A percentile compares a stretch with the other conserved stretches of the same genome.
phyloP scores from a whole-genome alignment of 2,797 vertebrate genomes.

The Acrossocheilus fasciatus region DNA sequence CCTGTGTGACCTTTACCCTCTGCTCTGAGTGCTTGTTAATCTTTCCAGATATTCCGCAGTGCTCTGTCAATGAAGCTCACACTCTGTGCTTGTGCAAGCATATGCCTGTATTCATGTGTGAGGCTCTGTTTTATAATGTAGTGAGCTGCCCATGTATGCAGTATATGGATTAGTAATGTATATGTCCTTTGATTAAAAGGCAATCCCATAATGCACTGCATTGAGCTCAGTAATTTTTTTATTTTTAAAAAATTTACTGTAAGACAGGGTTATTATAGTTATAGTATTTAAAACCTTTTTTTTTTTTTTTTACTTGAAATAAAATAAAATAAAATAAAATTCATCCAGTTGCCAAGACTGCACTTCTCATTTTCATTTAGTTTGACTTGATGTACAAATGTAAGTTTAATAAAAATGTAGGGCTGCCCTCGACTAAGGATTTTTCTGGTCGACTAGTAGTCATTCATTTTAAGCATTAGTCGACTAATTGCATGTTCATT shows the following conservation, averaged over 20 bases:
- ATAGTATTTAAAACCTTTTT: too few species aligned
- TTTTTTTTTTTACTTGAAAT: neutral
- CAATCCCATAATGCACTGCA: neutral
- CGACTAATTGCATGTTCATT: too few species aligned
- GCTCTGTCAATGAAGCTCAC: neutral
- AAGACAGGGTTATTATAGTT: neutral
- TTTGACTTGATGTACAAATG: too few species aligned
- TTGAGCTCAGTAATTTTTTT: neutral
- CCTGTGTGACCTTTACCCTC: constrained; percentile 1
- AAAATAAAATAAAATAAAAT: neutral
- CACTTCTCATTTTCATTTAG: too few species aligned
- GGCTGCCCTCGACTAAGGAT: too few species aligned
- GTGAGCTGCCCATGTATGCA: neutral
- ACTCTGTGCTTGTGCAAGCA: neutral
- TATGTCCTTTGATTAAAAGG: neutral
- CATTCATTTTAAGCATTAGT: too few species aligned
- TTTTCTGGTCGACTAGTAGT: too few species aligned
- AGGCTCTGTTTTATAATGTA: neutral
- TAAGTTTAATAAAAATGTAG: too few species aligned
- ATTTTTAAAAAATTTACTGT: neutral
- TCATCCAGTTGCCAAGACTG: too few species aligned
- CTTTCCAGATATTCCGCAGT: constrained; percentile 10
- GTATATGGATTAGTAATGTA: neutral
- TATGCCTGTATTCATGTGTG: neutral
- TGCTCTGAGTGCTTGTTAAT: constrained; percentile 10